Base-by-base conservation (phyloP, 2,113 vertebrate species). In the Cavia aperea region DNA sequence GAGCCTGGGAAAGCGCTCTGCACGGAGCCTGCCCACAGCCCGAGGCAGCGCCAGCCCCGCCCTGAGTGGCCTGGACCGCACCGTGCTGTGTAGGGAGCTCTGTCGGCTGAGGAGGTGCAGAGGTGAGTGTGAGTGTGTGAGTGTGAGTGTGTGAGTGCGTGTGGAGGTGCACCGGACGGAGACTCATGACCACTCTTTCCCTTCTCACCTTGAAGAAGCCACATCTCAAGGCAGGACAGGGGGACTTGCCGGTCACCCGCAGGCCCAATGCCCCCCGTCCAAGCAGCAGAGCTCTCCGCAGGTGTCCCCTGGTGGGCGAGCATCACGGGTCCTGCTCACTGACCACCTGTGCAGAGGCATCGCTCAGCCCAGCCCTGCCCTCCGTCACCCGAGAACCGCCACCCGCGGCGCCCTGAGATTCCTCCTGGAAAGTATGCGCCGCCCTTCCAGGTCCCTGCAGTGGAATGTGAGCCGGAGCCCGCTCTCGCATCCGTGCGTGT, bases 371-470 rank as follows among this genome's bases (percentile, higher is more conserved):
- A 0, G 51, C 63, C 60, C 60, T 2, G 2, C 39, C 39, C 4
- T 2, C 1, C 24, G 7, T 86, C 89, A 68, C 82, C 72, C 15
- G 46, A 2, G 10, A 46, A n/a, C 51, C 62, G 86, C 54, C 89
- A 70, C 93, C 39, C 56, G 84, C 0, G 0, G 54, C 14, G 75
- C 54, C 36, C 86, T 1, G 46, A 56, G 70, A 86, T 73, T 86
- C 60, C 81, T 93, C 68, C 51, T 24, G 65, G 63, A 31, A 83
- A 81, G 87, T 63, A 29, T 19, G 43, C 2, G 51, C 46, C 26
- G 60, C 49, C 51, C 91, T 95, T 95, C 86, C 94, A 95, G 95
- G 93, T 95, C 94, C 94, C 60, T 72, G 91, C 87, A 23, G 70
- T 82, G 92, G 95, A 93, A 94, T 93, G 21, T 93, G 91, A 94